Evolutionary conservation across 2,888 invertebrate species (phyloP).

Genomic region (Pollenia griseotomentosa): DNA sequence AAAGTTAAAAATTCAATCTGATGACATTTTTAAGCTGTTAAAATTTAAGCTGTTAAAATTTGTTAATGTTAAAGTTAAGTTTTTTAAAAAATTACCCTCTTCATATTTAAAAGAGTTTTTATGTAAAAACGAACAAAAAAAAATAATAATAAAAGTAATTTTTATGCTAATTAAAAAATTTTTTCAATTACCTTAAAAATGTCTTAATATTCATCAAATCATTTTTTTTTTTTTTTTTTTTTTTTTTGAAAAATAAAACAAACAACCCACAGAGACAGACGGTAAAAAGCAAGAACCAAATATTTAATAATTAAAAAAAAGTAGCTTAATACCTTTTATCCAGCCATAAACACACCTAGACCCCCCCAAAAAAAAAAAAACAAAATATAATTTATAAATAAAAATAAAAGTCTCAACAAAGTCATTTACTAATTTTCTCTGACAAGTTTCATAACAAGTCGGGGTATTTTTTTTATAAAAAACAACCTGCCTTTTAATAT

Average conservation of each 20-base stretch:
- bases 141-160: slow-evolving; percentile 58
- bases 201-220: slow-evolving; percentile 70
- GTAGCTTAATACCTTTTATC: slow-evolving; percentile 81
- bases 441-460: slow-evolving; percentile 67
- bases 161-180: slow-evolving; percentile 71
- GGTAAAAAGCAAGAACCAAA: slow-evolving; percentile 28
- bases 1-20: slow-evolving; percentile 29
- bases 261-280: slow-evolving; percentile 56
- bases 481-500: slow-evolving; percentile 59
- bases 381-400: slow-evolving; percentile 74
- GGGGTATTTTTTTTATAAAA: slow-evolving; percentile 37
- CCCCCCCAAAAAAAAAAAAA: slow-evolving; percentile 63
- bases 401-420: slow-evolving; percentile 79
- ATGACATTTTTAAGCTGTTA: slow-evolving; percentile 31
- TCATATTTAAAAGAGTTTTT: neutral
- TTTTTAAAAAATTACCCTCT: neutral
- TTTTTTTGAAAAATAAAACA: slow-evolving; percentile 68
- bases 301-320: slow-evolving; percentile 45
- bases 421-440: slow-evolving; percentile 79
- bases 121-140: slow-evolving; percentile 6
- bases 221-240: slow-evolving; percentile 13
- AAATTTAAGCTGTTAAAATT: slow-evolving; percentile 4
- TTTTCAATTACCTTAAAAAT: slow-evolving; percentile 72
- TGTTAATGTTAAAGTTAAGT: neutral
- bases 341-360: slow-evolving; percentile 76